Percentiles rank a stretch among this genome's conserved stretches.
Conservation (phyloP, 2,888 invertebrate genomes). For the Willowsia nigromaculata region DNA sequence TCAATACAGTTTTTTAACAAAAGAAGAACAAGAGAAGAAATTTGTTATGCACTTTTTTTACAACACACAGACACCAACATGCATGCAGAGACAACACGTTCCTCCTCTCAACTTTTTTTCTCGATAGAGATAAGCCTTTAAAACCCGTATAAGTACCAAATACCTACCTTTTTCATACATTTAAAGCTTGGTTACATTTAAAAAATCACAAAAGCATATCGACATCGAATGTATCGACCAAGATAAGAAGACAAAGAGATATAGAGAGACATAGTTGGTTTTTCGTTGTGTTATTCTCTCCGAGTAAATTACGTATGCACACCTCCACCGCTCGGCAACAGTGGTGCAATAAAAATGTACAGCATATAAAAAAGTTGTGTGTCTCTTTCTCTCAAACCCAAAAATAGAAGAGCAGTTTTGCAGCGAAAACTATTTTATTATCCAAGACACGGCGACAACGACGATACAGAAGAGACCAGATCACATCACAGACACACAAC, state of each 20-base stretch:
- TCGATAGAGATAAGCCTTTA: background rate
- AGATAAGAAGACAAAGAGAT: background rate
- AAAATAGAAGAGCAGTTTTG: conserved; percentile 24
- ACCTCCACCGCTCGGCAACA: conserved; percentile 23
- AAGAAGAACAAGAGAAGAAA: background rate
- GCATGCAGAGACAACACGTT: background rate
- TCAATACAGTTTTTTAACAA: background rate
- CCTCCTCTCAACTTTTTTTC: background rate
- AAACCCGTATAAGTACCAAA: background rate
- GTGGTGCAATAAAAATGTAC: conserved; percentile 38
- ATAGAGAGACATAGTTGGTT: background rate
- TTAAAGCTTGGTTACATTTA: background rate
- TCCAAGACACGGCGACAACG: background rate
- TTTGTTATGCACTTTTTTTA: conserved; percentile 33
- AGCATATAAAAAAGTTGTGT: conserved; percentile 16
- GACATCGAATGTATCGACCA: background rate
- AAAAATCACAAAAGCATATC: conserved; percentile 23
- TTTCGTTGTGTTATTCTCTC: background rate
- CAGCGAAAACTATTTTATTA: conserved; percentile 22
- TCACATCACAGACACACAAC: background rate
- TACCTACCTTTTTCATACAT: background rate
- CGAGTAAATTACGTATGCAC: conserved; percentile 46
- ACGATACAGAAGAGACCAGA: background rate
- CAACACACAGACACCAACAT: background rate
- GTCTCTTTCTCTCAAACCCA: background rate